Evolutionary conservation across 2,888 invertebrate species (phyloP), one percentile per base, ranked within the genome.

Genomic region (Xanthorhoe designata): DNA sequence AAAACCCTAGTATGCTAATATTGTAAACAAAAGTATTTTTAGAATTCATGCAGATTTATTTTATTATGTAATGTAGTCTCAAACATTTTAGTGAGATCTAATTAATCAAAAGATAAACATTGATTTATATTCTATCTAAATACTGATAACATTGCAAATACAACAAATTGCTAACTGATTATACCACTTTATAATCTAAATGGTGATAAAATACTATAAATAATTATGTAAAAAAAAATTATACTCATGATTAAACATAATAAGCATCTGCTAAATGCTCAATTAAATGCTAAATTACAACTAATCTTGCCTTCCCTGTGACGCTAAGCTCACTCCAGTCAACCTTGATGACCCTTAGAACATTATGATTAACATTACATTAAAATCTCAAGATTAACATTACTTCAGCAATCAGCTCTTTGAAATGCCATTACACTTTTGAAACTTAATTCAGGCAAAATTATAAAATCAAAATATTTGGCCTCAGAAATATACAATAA

Each of bases 261-360:
- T 32, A 32, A 32, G 68, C 53, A 68, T 58, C 55, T 55, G 51
- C 49, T 54, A 57, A 63, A 61, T 68, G 60, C 62, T 68, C 13
- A 38, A 38, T 38, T 45, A 45, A 45, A 45, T 45, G 45, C 45
- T 45, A 54, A 61, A 47, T 62, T 62, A 69, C 45, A 47, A 63
- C 58, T 71, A 69, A 71, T 56, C 61, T 68, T 62, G 62, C 61
- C 63, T 50, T 69, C 71, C 73, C 71, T 71, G 71, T 73, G 71
- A 71, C 61, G 69, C 69, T 71, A 73, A 73, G 69, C 73, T 71
- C 71, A 73, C 71, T 61, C 64, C 67, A 64, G 54, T 68, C 72
- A 70, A 70, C 55, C 69, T 64, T 64, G 51, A 60, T 66, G 67
- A 62, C 68, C 19, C 61, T 66, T 51, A 49, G 32, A 58, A 66